Conservation (phyloP, 2,888 invertebrate species). For the Andrena flavipes region DNA sequence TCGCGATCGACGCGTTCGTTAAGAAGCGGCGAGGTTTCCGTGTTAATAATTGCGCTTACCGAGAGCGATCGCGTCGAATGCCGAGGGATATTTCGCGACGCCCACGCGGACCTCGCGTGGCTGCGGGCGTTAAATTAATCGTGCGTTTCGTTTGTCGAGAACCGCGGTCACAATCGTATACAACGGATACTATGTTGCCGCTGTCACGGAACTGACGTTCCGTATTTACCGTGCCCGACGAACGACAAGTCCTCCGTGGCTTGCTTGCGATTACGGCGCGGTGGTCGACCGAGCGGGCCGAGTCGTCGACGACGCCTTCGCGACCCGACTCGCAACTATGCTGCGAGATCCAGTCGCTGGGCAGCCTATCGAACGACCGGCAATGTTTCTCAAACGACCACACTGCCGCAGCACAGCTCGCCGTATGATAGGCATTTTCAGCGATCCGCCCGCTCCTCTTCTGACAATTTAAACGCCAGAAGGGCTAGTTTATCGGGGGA, state of each 20-base stretch:
- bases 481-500: not conserved
- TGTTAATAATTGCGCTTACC: conserved; percentile 29
- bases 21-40: not conserved
- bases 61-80: conserved; percentile 4
- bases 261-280: conserved; percentile 34
- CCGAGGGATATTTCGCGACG: conserved; percentile 32
- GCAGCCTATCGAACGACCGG: not conserved
- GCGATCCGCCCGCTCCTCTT: not conserved
- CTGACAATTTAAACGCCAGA: not conserved
- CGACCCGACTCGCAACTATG: not conserved
- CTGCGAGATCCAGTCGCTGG: not conserved
- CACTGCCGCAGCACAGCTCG: no score
- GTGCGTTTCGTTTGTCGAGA: conserved; percentile 52
- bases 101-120: conserved; percentile 51
- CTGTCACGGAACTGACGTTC: conserved; percentile 51
- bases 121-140: conserved; percentile 57
- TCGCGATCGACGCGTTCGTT: conserved; percentile 46
- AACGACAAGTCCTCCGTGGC: conserved; percentile 16
- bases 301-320: conserved; percentile 18
- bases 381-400: not conserved
- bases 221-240: conserved; percentile 33
- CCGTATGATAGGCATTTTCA: not conserved
- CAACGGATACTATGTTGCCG: conserved; percentile 45
- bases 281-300: not conserved
- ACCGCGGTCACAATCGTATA: conserved; percentile 50